Base-by-base conservation (phyloP, 2,888 invertebrate species). In the Iselma pallidipennis region DNA sequence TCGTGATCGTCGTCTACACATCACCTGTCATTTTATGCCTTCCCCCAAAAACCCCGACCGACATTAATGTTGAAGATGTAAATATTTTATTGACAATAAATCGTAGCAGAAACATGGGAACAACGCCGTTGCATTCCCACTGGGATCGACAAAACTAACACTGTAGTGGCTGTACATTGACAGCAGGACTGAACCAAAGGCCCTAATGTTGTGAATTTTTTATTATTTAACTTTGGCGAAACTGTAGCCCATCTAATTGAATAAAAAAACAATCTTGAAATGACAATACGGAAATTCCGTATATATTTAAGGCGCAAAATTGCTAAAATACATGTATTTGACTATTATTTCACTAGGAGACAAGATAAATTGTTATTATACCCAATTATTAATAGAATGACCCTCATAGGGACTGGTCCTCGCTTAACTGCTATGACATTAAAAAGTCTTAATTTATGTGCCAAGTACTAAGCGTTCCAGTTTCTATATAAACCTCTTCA, bases 61-160 rank as follows among this genome's bases (percentile, higher is more conserved):
- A 50, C 55, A 60, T 65, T 59, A 61, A 45, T 65, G 65, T 53
- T 63, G 55, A 53, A 62, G 52, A 33, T 67, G 73, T 77, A 73
- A 76, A 77, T 76, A 76, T 76, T 76, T 76, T 73, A 76, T 75
- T 67, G 72, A 71, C 70, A 71, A 73, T 76, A 76, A 77, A 76
- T 77, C 76, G 73, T 65, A 63, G 67, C 64, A 70, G 74, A 72
- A 68, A 69, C 62, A 60, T 60, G 66, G 68, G 63, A 68, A 65
- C 69, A 62, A 62, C 67, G 68, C 61, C 66, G 60, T 65, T 63
- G 66, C 65, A 69, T 68, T 68, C 72, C 74, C 71, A 71, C 45
- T 56, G 72, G 71, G 72, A 70, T 57, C 55, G 55, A 55, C 63
- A 63, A 55, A 63, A 63, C 63, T 63, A 63, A 59, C 61, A 57